phyloP scores from a whole-genome alignment of 35 echinoderm and acorn worm species.

The Hemicentrotus pulcherrimus region DNA sequence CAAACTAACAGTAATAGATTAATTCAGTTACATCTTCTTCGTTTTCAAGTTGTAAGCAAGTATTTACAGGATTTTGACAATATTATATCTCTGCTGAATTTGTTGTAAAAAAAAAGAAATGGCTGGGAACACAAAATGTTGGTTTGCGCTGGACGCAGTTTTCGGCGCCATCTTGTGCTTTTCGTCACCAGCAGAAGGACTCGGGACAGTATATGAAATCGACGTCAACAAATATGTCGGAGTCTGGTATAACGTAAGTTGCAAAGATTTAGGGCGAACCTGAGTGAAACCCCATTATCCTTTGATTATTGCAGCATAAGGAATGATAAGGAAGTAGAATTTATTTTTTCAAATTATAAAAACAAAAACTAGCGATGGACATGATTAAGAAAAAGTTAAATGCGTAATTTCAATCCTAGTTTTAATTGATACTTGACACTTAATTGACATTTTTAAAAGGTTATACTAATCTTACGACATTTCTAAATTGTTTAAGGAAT shows the following conservation, averaged over 20 bases:
- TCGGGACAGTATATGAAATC: slow-evolving; percentile 34
- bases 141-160: not conserved
- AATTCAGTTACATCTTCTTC: not conserved
- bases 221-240: slow-evolving; percentile 37
- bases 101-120: not conserved
- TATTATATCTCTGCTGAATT: no score
- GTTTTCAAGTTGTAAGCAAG: not conserved
- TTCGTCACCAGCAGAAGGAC: slow-evolving; percentile 5
- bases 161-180: slow-evolving; percentile 20
- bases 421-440: no score
- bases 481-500: no score
- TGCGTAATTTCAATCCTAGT: not conserved
- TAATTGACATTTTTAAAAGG: no score
- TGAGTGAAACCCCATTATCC: no score
- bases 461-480: no score
- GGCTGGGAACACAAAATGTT: not conserved
- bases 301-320: no score
- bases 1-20: not conserved
- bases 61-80: not conserved
- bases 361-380: not conserved
- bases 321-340: no score
- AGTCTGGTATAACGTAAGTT: slow-evolving; percentile 33
- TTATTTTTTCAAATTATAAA: no score
- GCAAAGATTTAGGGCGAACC: not conserved
- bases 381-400: not conserved